These are phyloP conservation scores for Eriocheir sinensis DNA, from an alignment of 1,140 invertebrate genomes.

Conservation along the genomic window DNA sequence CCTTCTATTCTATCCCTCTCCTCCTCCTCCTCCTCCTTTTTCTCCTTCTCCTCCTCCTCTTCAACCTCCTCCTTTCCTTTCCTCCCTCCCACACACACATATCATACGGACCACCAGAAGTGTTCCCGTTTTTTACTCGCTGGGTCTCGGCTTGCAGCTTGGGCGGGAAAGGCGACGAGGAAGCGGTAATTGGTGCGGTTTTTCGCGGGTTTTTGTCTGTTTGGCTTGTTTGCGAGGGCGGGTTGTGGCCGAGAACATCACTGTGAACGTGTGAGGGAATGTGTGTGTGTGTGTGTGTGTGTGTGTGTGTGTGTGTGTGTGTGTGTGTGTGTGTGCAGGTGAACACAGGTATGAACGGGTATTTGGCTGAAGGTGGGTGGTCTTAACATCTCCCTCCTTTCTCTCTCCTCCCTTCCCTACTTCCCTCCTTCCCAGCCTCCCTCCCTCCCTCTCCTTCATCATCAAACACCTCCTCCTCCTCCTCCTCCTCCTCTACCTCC, in stretches of 20 bases:
- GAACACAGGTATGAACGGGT: background rate
- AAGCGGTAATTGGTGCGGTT: background rate
- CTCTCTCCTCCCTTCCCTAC: background rate
- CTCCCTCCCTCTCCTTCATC: background rate
- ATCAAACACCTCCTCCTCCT: background rate
- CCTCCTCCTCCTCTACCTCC: background rate
- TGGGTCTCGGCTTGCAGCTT: background rate
- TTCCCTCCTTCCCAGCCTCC: background rate
- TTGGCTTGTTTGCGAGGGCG: background rate
- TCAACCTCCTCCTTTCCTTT: too few species aligned
- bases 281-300: slow-evolving; percentile 50
- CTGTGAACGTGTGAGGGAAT: slow-evolving; percentile 19
- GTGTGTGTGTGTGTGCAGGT: slow-evolving; percentile 42
- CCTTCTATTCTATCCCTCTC: too few species aligned
- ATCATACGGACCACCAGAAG: background rate
- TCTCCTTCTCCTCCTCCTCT: background rate
- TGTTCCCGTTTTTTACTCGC: slow-evolving; percentile 6
- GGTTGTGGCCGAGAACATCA: background rate
- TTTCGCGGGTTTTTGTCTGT: background rate
- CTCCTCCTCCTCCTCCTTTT: too few species aligned
- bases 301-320: slow-evolving; percentile 53
- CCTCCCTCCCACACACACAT: background rate
- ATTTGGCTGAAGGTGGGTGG: background rate
- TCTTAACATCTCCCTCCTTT: slow-evolving; percentile 17
- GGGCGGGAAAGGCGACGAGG: background rate